These are phyloP conservation scores for Pangasius djambal DNA, from an alignment of 2,797 vertebrate species.

Conservation along the genomic window DNA sequence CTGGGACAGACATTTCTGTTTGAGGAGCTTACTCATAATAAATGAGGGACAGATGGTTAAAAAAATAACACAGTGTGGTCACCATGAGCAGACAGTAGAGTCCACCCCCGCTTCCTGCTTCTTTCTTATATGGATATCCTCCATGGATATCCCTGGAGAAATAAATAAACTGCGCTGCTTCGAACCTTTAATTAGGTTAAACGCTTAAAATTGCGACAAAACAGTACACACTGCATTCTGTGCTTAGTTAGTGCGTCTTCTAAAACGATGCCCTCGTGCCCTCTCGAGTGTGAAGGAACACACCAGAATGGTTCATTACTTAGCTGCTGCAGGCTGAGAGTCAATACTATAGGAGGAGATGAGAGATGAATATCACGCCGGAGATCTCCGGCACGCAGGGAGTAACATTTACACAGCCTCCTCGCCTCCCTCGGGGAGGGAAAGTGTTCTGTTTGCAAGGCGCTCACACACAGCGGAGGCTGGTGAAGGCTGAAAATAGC, in stretches of 20 bases:
- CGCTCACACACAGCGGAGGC: slow-evolving; percentile 39
- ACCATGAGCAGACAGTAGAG: not conserved
- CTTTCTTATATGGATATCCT: not conserved
- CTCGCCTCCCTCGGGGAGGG: slow-evolving; percentile 41
- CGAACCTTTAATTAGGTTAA: not conserved
- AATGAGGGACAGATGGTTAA: not conserved
- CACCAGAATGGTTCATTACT: slow-evolving; percentile 62
- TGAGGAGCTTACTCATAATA: not conserved
- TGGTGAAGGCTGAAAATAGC: slow-evolving; percentile 54
- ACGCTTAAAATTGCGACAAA: not conserved
- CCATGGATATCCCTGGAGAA: not conserved
- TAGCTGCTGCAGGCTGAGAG: slow-evolving; percentile 47
- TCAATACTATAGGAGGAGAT: slow-evolving; percentile 52
- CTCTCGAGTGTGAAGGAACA: slow-evolving; percentile 40
- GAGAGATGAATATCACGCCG: slow-evolving; percentile 60
- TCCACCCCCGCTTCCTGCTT: not conserved
- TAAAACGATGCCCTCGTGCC: slow-evolving; percentile 46
- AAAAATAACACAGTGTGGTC: not conserved
- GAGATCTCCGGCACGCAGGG: slow-evolving; percentile 50
- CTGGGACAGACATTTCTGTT: not conserved
- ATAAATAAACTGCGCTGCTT: not conserved
- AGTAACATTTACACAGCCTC: slow-evolving; percentile 58
- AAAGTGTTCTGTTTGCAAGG: slow-evolving; percentile 55
- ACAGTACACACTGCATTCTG: not conserved
- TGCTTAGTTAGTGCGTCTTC: slow-evolving; percentile 13